Percentiles rank a stretch among this genome's conserved stretches.
These are phyloP conservation scores for Entomobrya multifasciata DNA, from an alignment of 2,888 invertebrate species.

Conservation along the genomic window DNA sequence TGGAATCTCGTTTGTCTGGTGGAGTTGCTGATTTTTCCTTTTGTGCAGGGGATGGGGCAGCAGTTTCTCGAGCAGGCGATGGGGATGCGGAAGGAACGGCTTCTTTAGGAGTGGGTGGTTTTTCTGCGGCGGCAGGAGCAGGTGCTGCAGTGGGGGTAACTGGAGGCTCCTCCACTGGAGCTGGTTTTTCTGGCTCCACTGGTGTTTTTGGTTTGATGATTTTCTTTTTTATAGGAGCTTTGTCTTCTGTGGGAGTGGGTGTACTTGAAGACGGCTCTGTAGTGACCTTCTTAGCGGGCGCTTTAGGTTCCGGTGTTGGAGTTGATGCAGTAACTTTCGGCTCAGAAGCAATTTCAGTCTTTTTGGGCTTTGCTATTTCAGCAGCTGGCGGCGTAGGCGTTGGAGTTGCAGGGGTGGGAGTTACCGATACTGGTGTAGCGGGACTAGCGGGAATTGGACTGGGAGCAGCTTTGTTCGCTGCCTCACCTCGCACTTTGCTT, in stretches of 20 bases:
- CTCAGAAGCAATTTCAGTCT: neutral
- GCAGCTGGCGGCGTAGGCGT: constrained; percentile 23
- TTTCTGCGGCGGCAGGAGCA: constrained; percentile 22
- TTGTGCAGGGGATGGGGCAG: neutral
- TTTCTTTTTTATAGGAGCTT: constrained; percentile 69
- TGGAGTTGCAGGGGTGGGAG: neutral
- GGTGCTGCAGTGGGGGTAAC: constrained; percentile 30
- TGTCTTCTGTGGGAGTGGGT: constrained; percentile 62
- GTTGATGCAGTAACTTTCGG: neutral
- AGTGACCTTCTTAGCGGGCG: constrained; percentile 20
- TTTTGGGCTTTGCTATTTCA: neutral
- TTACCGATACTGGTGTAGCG: neutral
- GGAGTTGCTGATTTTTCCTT: constrained; percentile 56
- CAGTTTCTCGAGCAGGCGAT: constrained; percentile 13
- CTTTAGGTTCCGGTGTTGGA: constrained; percentile 18
- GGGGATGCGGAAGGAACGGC: neutral
- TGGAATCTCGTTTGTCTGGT: constrained; percentile 60
- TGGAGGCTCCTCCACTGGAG: constrained; percentile 27
- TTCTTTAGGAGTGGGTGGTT: neutral
- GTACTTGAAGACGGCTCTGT: neutral
- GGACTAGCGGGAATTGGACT: neutral
- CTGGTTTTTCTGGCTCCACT: constrained; percentile 44
- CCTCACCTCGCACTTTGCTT: constrained; percentile 20
- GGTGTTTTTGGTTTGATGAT: constrained; percentile 84
- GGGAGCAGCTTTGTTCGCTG: neutral